These are phyloP conservation scores for Luperina nickerlii DNA, from an alignment of 2,888 invertebrate species.

Conservation along the genomic window DNA sequence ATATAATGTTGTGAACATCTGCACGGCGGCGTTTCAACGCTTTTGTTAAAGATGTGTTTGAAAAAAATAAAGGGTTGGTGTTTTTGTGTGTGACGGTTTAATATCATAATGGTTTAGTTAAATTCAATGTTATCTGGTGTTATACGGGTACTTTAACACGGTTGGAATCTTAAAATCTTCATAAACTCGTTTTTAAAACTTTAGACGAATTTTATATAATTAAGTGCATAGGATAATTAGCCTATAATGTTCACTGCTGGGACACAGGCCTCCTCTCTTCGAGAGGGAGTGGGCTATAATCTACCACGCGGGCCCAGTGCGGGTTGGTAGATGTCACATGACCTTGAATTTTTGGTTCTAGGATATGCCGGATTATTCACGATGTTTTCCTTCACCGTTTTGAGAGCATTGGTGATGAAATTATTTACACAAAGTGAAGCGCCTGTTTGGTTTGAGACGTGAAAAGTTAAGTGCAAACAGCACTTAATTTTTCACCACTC, in stretches of 20 bases:
- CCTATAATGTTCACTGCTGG: background rate
- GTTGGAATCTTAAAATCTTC: background rate
- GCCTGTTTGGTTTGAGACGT: background rate
- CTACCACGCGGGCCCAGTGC: too few relatives aligned
- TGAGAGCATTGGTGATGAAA: background rate
- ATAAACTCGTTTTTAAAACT: background rate
- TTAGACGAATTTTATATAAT: conserved; percentile 12
- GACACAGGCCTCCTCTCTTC: background rate
- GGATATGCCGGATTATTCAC: background rate
- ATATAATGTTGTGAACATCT: conserved; percentile 85
- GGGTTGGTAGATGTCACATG: background rate
- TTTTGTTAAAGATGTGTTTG: conserved; percentile 48
- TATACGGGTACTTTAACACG: conserved; percentile 37
- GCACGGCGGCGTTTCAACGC: conserved; percentile 66
- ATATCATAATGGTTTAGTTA: conserved; percentile 35
- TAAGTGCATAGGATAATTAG: background rate
- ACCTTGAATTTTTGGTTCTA: background rate
- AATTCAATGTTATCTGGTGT: conserved; percentile 32
- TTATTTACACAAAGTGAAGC: background rate
- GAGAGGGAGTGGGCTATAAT: background rate
- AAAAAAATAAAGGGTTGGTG: conserved; percentile 61
- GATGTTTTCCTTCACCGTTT: background rate
- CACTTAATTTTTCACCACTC: conserved; percentile 18
- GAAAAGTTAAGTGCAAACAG: conserved; percentile 1
- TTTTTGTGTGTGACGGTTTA: conserved; percentile 43